Percentiles rank a stretch among this genome's conserved stretches.
These are phyloP conservation scores for Ormyrus thymus DNA, from an alignment of 2,888 invertebrate species.

Conservation along the genomic window DNA sequence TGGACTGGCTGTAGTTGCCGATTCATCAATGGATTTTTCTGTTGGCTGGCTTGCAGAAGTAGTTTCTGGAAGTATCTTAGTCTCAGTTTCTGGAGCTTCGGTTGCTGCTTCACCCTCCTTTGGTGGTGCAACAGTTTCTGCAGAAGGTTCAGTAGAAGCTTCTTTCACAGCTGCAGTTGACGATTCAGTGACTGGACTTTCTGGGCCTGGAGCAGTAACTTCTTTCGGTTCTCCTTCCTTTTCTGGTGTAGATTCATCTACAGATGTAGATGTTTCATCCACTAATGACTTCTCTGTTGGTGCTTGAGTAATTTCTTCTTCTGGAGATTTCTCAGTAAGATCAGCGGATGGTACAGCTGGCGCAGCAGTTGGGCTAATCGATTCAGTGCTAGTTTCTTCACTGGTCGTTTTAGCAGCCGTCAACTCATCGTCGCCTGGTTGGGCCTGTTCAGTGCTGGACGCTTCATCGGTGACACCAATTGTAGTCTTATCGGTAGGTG, in stretches of 20 bases:
- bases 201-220: constrained; percentile 2
- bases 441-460: not conserved
- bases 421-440: constrained; percentile 47
- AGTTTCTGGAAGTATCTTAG: not conserved
- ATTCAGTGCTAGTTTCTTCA: constrained; percentile 47
- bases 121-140: constrained; percentile 35
- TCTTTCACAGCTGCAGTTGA: not conserved
- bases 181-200: constrained; percentile 20
- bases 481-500: constrained; percentile 29
- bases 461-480: not conserved
- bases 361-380: constrained; percentile 8
- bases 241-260: constrained; percentile 8
- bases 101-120: constrained; percentile 27
- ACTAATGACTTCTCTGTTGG: constrained; percentile 29
- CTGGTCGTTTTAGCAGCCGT: constrained; percentile 43
- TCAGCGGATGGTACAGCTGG: constrained; percentile 17
- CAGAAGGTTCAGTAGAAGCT: not conserved
- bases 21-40: constrained; percentile 56
- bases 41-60: constrained; percentile 51
- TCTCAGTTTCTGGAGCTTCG: constrained; percentile 16
- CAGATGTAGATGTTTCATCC: constrained; percentile 35
- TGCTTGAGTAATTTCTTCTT: not conserved
- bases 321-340: not conserved
- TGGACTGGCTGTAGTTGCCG: constrained; percentile 30
- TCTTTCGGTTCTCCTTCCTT: constrained; percentile 11